Evolutionary conservation across 2,888 invertebrate genomes (phyloP), one percentile per base, ranked within the genome.

Genomic region (Brachyptera risi): DNA sequence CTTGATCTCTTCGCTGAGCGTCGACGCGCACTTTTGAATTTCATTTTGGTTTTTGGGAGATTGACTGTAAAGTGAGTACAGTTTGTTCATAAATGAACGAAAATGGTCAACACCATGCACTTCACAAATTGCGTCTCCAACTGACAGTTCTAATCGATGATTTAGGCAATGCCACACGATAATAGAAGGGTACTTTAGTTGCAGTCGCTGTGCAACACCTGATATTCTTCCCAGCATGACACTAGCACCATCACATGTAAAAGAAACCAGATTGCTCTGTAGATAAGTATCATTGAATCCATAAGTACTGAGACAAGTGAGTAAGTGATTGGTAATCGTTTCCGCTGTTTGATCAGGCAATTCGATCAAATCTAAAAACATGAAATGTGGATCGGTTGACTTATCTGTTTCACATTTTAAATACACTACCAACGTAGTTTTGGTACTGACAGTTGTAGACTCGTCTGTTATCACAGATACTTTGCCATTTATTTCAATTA

Each of bases 91-190:
- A 56, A 66, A 64, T 19, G 17, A 19, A 56, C 63, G 50, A 19
- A 66, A 65, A 35, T 66, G 56, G 44, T 66, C 62, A 21, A 60
- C 51, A n/a, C 56, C 63, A 11, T 35, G 35, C 37, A 66, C 56
- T 11, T 64, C 51, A 47, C 57, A 49, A 15, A 64, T 23, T 3
- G 60, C 38, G 50, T 66, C 58, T 40, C 50, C 24, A 9, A 66
- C 49, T 9, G 59, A 56, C 15, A 66, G 38, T 35, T 66, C 50
- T 19, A 65, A 27, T 15, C 58, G 40, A 47, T 64, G 65, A 5
- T 56, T 58, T 44, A 59, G 51, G 59, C 63, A 66, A 26, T 66
- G 65, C 65, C 63, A 66, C n/a, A 26, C 50, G 26, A 61, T 40
- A 35, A 65, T 54, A 26, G 47, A 51, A 9, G 65, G 65, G 13